These are phyloP conservation scores for Ennomos erosarius DNA, from an alignment of 2,888 invertebrate species.

Conservation along the genomic window DNA sequence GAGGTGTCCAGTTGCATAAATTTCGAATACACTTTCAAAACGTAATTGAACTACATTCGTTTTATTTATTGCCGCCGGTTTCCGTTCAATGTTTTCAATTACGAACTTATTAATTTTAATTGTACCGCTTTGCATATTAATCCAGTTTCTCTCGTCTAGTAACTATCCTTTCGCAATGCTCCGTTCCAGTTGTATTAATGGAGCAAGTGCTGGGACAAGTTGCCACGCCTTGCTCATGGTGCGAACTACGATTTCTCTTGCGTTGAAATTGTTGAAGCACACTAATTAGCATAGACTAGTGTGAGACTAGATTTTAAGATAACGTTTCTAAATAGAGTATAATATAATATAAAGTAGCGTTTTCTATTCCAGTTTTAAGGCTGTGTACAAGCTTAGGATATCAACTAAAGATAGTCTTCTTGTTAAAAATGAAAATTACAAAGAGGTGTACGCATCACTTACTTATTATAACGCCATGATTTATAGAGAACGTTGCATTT, in stretches of 20 bases:
- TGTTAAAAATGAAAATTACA: too few relatives aligned
- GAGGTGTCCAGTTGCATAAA: conserved; percentile 25
- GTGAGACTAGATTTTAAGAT: too few relatives aligned
- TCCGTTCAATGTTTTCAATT: conserved; percentile 44
- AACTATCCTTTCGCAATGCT: conserved; percentile 51
- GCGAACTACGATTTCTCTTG: conserved; percentile 52
- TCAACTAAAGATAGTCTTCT: too few relatives aligned
- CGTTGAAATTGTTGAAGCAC: conserved; percentile 45
- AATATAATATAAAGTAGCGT: too few relatives aligned
- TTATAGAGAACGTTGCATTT: too few relatives aligned
- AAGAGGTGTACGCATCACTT: too few relatives aligned
- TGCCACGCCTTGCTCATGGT: conserved; percentile 54
- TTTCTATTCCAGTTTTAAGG: too few relatives aligned
- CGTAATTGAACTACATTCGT: conserved; percentile 38
- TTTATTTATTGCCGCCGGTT: conserved; percentile 36
- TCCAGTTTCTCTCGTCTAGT: conserved; percentile 42
- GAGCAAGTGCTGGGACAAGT: conserved; percentile 47
- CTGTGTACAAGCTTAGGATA: too few relatives aligned
- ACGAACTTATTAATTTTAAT: conserved; percentile 47
- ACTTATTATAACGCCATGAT: too few relatives aligned
- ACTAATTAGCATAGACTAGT: background rate
- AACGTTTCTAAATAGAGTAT: too few relatives aligned
- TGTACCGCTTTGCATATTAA: conserved; percentile 43
- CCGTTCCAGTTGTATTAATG: conserved; percentile 56
- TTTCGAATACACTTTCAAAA: conserved; percentile 30